These are phyloP conservation scores for Mya arenaria DNA, from an alignment of 1,140 invertebrate genomes.

Conservation along the genomic window DNA sequence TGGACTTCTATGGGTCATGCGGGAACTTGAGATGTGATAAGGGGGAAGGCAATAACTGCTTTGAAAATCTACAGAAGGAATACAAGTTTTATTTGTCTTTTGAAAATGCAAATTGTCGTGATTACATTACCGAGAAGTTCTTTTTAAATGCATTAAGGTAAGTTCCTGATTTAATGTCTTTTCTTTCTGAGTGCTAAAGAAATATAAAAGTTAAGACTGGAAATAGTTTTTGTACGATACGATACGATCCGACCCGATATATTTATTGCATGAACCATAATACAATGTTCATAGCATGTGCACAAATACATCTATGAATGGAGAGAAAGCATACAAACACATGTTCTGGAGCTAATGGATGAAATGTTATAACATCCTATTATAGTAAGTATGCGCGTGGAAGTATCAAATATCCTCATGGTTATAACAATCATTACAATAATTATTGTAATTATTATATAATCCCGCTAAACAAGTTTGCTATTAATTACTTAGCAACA, in stretches of 20 bases:
- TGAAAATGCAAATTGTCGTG: constrained; percentile 78
- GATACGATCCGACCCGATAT: background rate
- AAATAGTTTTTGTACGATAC: background rate
- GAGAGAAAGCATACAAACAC: background rate
- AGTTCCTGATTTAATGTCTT: too few species aligned
- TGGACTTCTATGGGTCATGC: constrained; percentile 88
- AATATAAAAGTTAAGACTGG: background rate
- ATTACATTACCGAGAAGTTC: constrained; percentile 80
- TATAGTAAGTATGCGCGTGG: too few species aligned
- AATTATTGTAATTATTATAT: too few species aligned
- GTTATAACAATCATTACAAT: too few species aligned
- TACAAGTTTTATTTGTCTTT: constrained; percentile 92
- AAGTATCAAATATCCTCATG: too few species aligned
- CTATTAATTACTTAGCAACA: too few species aligned
- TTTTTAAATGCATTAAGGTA: constrained; percentile 71
- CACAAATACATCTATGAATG: background rate
- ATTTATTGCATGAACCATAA: background rate
- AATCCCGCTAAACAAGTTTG: too few species aligned
- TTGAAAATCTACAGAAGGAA: constrained; percentile 93
- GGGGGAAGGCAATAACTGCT: constrained; percentile 89
- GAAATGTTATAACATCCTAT: too few species aligned
- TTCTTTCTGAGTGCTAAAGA: background rate
- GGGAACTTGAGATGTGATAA: constrained; percentile 76
- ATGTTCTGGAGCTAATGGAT: too few species aligned
- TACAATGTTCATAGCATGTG: background rate